A percentile compares a stretch with the other conserved stretches of the same genome.
phyloP scores from a whole-genome alignment of 2,797 vertebrate genomes.

The Neosilurus mollespiculum region DNA sequence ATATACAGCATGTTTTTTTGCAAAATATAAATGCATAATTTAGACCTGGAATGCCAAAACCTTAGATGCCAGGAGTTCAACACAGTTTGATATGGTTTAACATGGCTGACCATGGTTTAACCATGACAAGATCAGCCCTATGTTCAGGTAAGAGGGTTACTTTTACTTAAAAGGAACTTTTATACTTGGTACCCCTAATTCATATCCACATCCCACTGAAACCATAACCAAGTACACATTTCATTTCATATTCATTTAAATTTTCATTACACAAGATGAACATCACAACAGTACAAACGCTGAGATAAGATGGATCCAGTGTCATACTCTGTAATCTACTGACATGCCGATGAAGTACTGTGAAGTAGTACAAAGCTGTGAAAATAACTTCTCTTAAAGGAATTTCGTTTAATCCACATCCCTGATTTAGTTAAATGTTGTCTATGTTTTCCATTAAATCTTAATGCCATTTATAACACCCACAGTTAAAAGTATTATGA shows the following conservation, averaged over 20 bases:
- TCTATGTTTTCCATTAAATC: constrained; percentile 3
- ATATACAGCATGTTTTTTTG: constrained; percentile 32
- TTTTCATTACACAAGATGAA: constrained; percentile 44
- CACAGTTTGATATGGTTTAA: neutral
- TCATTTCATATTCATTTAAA: constrained; percentile 28
- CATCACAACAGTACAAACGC: constrained; percentile 40
- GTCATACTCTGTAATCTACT: neutral
- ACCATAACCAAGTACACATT: constrained; percentile 34
- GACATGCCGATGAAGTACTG: neutral
- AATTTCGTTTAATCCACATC: neutral
- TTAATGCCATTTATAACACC: constrained; percentile 16
- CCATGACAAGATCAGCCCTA: neutral
- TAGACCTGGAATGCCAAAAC: neutral
- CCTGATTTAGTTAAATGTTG: constrained; percentile 6
- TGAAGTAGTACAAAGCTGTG: neutral
- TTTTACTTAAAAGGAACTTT: neutral
- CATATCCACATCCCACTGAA: constrained; percentile 29
- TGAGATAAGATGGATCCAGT: constrained; percentile 24
- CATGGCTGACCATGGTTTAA: neutral
- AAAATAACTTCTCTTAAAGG: neutral
- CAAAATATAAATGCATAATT: neutral
- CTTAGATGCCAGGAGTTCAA: neutral
- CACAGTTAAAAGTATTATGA: neutral
- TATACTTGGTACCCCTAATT: neutral
- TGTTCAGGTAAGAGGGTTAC: neutral